Conservation (phyloP, 2,797 vertebrate species). For the Corythornis leucogaster region DNA sequence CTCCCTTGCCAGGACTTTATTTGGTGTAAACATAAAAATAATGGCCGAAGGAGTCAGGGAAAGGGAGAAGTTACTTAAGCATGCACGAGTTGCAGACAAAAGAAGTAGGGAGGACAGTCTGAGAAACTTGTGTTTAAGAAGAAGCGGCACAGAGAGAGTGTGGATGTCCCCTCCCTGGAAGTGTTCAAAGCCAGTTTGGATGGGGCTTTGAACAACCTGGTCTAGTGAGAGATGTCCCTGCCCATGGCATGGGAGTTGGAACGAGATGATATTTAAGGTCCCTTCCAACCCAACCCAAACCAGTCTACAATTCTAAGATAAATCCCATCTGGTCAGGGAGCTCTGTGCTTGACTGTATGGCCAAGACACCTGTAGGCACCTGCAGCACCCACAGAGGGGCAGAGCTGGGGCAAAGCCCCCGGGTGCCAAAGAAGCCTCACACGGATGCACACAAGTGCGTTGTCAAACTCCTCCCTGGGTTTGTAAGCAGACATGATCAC, state of each 20-base stretch:
- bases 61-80: background rate
- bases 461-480: background rate
- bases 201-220: background rate
- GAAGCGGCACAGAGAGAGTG: background rate
- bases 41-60: background rate
- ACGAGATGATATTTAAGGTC: background rate
- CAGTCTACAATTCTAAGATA: background rate
- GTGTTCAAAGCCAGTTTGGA: background rate
- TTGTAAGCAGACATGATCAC: slow-evolving; percentile 21
- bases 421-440: background rate
- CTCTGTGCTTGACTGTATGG: background rate
- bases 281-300: background rate
- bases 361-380: background rate
- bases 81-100: background rate
- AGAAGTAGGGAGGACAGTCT: background rate
- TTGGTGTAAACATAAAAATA: fast-evolving
- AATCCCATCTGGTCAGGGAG: background rate
- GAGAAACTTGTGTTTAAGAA: background rate
- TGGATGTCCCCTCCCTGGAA: background rate
- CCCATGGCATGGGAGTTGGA: background rate
- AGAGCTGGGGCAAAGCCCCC: background rate
- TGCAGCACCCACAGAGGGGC: background rate
- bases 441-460: fast-evolving
- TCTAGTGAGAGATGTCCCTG: background rate
- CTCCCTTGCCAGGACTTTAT: background rate